These are phyloP conservation scores for Xanthia togata DNA, from an alignment of 2,888 invertebrate genomes.

Conservation along the genomic window DNA sequence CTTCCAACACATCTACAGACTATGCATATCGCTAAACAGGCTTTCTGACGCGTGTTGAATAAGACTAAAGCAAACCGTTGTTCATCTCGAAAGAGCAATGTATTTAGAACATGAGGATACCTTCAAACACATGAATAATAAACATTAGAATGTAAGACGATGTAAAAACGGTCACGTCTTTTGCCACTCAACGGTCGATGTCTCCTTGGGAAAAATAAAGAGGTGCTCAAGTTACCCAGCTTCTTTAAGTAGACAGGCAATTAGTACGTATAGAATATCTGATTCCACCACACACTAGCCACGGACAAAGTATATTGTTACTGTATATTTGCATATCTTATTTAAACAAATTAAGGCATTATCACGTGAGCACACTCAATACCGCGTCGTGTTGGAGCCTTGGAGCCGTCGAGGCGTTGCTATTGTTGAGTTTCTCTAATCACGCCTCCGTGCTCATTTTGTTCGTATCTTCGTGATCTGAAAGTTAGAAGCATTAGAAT, in stretches of 20 bases:
- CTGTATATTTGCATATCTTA: constrained; percentile 56
- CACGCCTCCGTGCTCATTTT: constrained; percentile 26
- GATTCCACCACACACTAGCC: constrained; percentile 62
- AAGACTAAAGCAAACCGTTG: neutral
- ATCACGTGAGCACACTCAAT: constrained; percentile 33
- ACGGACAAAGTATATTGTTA: constrained; percentile 51
- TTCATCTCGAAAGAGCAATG: constrained; percentile 47
- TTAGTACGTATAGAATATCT: constrained; percentile 62
- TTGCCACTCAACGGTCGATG: constrained; percentile 74
- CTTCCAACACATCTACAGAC: constrained; percentile 40
- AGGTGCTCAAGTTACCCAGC: constrained; percentile 69
- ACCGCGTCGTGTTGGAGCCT: constrained; percentile 14
- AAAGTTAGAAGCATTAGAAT: constrained; percentile 53
- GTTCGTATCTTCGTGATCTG: constrained; percentile 56
- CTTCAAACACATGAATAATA: constrained; percentile 32
- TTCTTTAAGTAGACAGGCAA: constrained; percentile 64
- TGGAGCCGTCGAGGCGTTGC: constrained; percentile 1
- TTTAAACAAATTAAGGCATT: constrained; percentile 53
- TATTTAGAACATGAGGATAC: constrained; percentile 31
- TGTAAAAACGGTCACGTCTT: constrained; percentile 78
- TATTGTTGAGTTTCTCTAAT: constrained; percentile 41
- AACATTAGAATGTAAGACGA: constrained; percentile 71
- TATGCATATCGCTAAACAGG: constrained; percentile 32
- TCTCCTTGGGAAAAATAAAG: constrained; percentile 78
- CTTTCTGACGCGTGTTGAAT: constrained; percentile 33